Percentiles rank a stretch among this genome's conserved stretches.
Evolutionary conservation across 2,113 vertebrate species (phyloP).

Genomic region (Aleadryas rufinucha): DNA sequence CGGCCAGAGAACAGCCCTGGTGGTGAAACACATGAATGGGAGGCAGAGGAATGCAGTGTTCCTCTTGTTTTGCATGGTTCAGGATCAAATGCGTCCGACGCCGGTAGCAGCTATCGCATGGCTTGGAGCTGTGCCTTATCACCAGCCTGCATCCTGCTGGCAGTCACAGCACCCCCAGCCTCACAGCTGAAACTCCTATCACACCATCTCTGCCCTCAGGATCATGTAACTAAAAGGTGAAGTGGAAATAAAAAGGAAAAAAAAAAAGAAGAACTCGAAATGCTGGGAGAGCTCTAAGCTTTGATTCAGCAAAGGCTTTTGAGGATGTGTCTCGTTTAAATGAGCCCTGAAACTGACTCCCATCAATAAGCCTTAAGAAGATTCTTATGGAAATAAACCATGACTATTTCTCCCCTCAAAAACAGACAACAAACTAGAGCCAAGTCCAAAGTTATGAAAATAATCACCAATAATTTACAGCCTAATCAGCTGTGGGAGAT

Average conservation of each 20-base stretch:
- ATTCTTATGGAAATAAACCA: conserved; percentile 2
- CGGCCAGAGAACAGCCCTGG: background rate
- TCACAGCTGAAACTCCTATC: background rate
- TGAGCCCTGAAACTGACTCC: background rate
- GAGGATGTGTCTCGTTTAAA: background rate
- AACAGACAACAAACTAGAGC: background rate
- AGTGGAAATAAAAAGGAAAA: background rate
- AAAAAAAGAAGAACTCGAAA: fast-evolving
- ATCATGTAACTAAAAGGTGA: background rate
- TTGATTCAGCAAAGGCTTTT: background rate
- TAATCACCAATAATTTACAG: background rate
- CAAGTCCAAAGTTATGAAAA: background rate
- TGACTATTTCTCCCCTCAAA: background rate
- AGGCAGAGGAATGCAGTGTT: conserved; percentile 9
- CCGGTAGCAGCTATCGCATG: background rate
- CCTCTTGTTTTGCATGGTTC: background rate
- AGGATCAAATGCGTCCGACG: background rate
- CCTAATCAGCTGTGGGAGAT: background rate
- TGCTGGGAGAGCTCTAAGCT: background rate
- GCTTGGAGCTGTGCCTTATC: background rate
- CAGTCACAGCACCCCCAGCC: background rate
- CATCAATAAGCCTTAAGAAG: background rate
- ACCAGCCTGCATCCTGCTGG: background rate
- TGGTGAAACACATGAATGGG: background rate
- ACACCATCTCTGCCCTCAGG: conserved; percentile 20